These are phyloP conservation scores for Phortica variegata DNA, from an alignment of 1,140 invertebrate genomes.

Conservation along the genomic window DNA sequence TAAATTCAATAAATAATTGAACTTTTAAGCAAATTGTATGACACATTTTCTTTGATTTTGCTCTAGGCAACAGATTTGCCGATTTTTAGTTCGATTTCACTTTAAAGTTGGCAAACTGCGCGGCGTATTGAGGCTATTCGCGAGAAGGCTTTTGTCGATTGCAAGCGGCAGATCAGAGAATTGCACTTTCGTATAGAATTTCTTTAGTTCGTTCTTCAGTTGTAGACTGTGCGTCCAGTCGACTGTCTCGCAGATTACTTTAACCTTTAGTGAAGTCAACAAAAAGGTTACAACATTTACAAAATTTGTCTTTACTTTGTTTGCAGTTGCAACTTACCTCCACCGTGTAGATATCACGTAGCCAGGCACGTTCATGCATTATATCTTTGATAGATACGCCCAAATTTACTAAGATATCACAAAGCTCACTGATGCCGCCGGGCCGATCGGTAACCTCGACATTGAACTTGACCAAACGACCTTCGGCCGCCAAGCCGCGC, in stretches of 20 bases:
- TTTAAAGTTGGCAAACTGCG: too few relatives aligned
- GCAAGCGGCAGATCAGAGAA: conserved; percentile 51
- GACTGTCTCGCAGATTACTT: conserved; percentile 82
- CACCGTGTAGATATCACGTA: conserved; percentile 85
- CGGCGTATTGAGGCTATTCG: too few relatives aligned
- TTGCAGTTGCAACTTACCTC: too few relatives aligned
- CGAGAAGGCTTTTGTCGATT: too few relatives aligned
- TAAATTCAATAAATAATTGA: too few relatives aligned
- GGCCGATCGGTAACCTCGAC: conserved; percentile 85
- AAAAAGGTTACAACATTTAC: background rate
- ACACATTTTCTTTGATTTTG: too few relatives aligned
- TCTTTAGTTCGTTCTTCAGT: conserved; percentile 64
- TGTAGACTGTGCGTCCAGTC: conserved; percentile 74
- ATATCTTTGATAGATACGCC: conserved; percentile 94
- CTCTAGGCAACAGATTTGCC: too few relatives aligned
- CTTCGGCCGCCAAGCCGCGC: conserved; percentile 84
- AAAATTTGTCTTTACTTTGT: background rate
- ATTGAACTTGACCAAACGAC: conserved; percentile 81
- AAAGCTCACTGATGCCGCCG: conserved; percentile 84
- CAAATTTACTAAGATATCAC: conserved; percentile 69
- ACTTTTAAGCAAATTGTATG: too few relatives aligned
- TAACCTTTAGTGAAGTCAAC: too few relatives aligned
- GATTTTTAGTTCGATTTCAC: too few relatives aligned
- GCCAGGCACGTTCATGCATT: conserved; percentile 90
- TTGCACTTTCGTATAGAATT: conserved; percentile 63